Evolutionary conservation across 2,888 invertebrate species (phyloP), one percentile per base, ranked within the genome.

Genomic region (Hecatera dysodea): DNA sequence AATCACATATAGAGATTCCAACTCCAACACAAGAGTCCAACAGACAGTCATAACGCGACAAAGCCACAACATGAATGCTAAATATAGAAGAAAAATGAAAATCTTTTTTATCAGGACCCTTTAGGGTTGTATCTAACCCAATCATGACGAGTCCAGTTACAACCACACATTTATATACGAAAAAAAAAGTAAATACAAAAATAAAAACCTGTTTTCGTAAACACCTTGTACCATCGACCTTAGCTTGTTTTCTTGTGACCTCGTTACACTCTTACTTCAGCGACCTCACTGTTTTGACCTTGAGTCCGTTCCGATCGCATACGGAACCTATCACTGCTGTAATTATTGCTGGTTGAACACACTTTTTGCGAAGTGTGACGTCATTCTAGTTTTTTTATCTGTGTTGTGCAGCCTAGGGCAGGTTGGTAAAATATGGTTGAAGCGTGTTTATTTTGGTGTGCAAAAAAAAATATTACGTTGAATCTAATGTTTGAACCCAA

Each of bases 181-280:
- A 56, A 17, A 24, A 29, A 63, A n/a, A 59, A 63, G 60, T 69
- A 71, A 56, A 48, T 69, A 79, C 53, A 61, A 63, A 59, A 74
- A 68, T 67, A 15, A 7, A 63, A 72, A 72, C 81, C 46, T 62
- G 78, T 78, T 65, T 60, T 52, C 46, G 44, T 63, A 56, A 73
- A 70, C 59, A 75, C 83, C 83, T 83, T 81, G 83, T 56, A 33
- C 7, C 42, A n/a, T 17, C 52, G 75, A 83, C 83, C 83, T 83
- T 69, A 76, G 60, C 72, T 83, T 70, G 76, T 76, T 81, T 83
- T 83, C 83, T 75, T 72, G 68, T 56, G 69, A 73, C 83, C 83
- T 84, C 68, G 81, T 64, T 60, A 66, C 72, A 72, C 67, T 77
- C 77, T 78, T 77, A 78, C 82, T 84, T 78, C 72, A 60, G 62